Evolutionary conservation across 2,797 vertebrate species (phyloP).

Genomic region (Acrossocheilus wenchowensis): DNA sequence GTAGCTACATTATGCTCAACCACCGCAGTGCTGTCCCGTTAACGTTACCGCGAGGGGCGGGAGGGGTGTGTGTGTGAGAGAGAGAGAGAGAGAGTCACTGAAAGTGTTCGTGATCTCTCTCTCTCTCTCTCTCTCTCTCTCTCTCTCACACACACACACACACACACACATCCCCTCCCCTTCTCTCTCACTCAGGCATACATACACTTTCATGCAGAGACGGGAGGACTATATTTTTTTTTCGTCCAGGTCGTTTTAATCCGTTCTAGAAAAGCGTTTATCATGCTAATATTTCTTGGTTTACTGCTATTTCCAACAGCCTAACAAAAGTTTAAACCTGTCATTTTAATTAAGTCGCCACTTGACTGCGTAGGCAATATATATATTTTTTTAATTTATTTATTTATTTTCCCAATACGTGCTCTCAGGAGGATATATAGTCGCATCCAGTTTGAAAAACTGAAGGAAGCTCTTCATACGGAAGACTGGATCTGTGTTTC

Average conservation of each 20-base stretch:
- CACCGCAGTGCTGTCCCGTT: conserved; percentile 55
- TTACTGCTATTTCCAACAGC: conserved; percentile 8
- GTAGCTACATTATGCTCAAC: conserved; percentile 37
- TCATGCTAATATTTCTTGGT: neutral
- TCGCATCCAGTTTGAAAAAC: neutral
- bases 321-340: conserved; percentile 32
- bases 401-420: neutral
- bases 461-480: neutral
- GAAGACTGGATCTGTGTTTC: conserved; percentile 24
- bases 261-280: neutral
- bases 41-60: conserved; percentile 22
- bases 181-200: conserved; percentile 21
- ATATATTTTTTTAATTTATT: neutral
- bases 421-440: conserved; percentile 9
- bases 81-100: conserved; percentile 24
- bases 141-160: neutral
- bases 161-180: conserved; percentile 15
- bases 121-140: conserved; percentile 2
- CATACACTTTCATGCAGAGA: conserved; percentile 37
- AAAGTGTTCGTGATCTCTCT: conserved; percentile 32
- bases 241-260: conserved; percentile 25
- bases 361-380: conserved; percentile 17
- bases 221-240: conserved; percentile 9
- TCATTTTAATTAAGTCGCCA: conserved; percentile 4
- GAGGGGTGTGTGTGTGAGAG: conserved; percentile 15